These are phyloP conservation scores for Epicauta chinensis DNA, from an alignment of 1,140 invertebrate species.

Conservation along the genomic window DNA sequence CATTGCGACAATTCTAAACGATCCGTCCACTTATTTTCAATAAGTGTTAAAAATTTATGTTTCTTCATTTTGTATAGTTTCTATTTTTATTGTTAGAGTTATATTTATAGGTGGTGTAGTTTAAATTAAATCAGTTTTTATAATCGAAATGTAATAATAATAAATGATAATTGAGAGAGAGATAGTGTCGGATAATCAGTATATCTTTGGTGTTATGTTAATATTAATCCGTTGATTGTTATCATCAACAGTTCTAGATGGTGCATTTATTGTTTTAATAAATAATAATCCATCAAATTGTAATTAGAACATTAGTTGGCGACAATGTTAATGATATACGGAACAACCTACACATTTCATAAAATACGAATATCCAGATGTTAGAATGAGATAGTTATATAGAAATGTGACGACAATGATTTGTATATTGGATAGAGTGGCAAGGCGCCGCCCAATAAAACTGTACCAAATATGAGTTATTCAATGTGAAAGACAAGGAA, in stretches of 20 bases:
- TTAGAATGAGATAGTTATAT: conserved; percentile 23
- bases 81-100: too few relatives aligned
- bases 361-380: too few relatives aligned
- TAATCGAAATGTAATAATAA: too few relatives aligned
- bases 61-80: too few relatives aligned
- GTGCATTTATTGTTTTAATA: conserved; percentile 22
- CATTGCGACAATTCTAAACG: too few relatives aligned
- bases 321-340: conserved; percentile 24
- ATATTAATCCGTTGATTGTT: background rate
- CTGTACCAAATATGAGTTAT: conserved; percentile 8
- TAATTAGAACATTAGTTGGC: conserved; percentile 32
- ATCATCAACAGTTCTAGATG: background rate
- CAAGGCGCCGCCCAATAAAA: conserved; percentile 22
- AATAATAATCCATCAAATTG: conserved; percentile 32
- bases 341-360: too few relatives aligned
- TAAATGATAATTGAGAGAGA: too few relatives aligned
- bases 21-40: too few relatives aligned
- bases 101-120: too few relatives aligned
- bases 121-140: too few relatives aligned
- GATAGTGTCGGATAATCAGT: background rate
- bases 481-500: conserved; percentile 32
- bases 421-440: conserved; percentile 27
- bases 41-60: too few relatives aligned
- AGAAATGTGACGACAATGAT: conserved; percentile 25
- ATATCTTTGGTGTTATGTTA: background rate